Conservation (phyloP, 2,113 vertebrate species). For the Misgurnus anguillicaudatus region DNA sequence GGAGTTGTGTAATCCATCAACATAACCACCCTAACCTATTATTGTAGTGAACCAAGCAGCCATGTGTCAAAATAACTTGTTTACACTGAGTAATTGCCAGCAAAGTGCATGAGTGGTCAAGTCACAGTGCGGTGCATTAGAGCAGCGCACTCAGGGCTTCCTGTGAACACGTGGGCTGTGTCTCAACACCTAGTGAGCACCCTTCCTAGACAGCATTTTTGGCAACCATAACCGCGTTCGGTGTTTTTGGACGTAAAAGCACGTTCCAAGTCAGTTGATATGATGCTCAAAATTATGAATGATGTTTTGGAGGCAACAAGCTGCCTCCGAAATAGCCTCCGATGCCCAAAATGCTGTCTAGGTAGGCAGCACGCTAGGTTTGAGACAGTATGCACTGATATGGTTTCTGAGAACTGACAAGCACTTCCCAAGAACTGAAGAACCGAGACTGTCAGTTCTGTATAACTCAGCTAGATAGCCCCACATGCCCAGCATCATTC, state of each 20-base stretch:
- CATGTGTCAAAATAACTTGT: neutral
- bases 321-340: neutral
- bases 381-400: conserved; percentile 31
- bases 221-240: neutral
- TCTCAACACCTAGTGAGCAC: neutral
- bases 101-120: neutral
- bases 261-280: neutral
- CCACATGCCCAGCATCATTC: neutral
- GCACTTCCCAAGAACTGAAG: conserved; percentile 33
- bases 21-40: neutral
- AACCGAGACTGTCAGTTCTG: conserved; percentile 17
- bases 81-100: neutral
- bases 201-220: neutral
- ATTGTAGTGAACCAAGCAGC: neutral
- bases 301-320: neutral
- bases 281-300: neutral
- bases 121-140: conserved; percentile 21
- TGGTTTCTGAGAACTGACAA: conserved; percentile 51
- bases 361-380: neutral
- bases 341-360: neutral
- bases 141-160: conserved; percentile 11
- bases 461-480: conserved; percentile 20
- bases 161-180: conserved; percentile 3
- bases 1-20: neutral
- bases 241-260: neutral